phyloP scores from a whole-genome alignment of 2,113 vertebrate genomes.

The Coptodon rendalli region DNA sequence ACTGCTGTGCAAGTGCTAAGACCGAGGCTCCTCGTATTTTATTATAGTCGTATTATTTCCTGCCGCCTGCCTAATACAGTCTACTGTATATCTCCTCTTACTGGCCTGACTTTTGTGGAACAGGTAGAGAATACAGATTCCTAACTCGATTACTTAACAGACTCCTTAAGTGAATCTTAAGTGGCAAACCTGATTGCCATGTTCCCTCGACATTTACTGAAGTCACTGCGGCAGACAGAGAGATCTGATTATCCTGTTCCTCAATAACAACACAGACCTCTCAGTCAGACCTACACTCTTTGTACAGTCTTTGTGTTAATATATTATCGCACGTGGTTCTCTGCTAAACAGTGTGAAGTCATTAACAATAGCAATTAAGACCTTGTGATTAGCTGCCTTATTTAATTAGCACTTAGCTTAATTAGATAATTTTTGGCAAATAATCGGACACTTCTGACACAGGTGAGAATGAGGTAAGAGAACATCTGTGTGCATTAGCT shows the following conservation, averaged over 20 bases:
- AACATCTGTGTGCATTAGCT: background rate
- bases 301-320: background rate
- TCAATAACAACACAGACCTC: conserved; percentile 1
- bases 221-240: conserved; percentile 24
- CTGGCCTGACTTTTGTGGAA: background rate
- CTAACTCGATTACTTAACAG: conserved; percentile 33
- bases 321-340: background rate
- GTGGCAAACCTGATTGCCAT: conserved; percentile 25
- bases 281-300: background rate
- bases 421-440: background rate
- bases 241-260: conserved; percentile 32
- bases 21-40: background rate
- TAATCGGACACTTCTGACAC: background rate
- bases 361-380: conserved; percentile 31
- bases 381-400: conserved; percentile 43
- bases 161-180: conserved; percentile 46
- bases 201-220: conserved; percentile 5
- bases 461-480: background rate
- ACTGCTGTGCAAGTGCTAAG: background rate
- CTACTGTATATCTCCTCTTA: background rate
- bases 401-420: conserved; percentile 39
- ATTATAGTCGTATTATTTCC: background rate
- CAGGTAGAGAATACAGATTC: conserved; percentile 5
- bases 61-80: background rate
- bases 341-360: conserved; percentile 1